phyloP scores from a whole-genome alignment of 1,140 invertebrate genomes.

The Cepaea nemoralis region DNA sequence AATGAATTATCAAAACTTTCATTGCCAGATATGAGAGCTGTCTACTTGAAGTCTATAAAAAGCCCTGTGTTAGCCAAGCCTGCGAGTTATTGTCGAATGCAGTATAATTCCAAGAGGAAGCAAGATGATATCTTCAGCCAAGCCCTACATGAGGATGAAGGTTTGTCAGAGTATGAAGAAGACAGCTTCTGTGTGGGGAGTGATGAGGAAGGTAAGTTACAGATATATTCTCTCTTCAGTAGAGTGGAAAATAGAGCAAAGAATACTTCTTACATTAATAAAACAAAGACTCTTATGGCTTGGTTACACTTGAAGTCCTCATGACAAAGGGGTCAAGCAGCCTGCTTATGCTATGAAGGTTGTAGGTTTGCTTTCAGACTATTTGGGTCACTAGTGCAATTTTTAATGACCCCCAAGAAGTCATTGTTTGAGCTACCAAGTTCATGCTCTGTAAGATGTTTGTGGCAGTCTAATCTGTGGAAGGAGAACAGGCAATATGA shows the following conservation, averaged over 20 bases:
- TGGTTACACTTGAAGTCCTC: not conserved
- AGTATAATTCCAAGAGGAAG: conserved; percentile 40
- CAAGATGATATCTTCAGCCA: conserved; percentile 59
- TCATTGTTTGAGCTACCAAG: too few species aligned
- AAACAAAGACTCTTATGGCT: too few species aligned
- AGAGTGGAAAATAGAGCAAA: too few species aligned
- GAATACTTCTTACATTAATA: too few species aligned
- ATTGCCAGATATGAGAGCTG: conserved; percentile 55
- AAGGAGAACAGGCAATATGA: too few species aligned
- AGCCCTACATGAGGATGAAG: conserved; percentile 44
- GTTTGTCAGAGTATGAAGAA: conserved; percentile 59
- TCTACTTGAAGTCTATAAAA: conserved; percentile 60
- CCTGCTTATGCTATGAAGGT: too few species aligned
- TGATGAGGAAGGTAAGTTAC: conserved; percentile 35
- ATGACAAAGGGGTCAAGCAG: too few species aligned
- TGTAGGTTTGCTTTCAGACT: too few species aligned
- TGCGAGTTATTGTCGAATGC: conserved; percentile 46
- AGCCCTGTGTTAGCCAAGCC: conserved; percentile 42
- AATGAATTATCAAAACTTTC: not conserved
- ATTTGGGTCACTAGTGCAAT: too few species aligned
- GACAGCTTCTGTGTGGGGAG: conserved; percentile 68
- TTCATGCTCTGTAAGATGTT: too few species aligned
- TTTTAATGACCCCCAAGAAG: too few species aligned
- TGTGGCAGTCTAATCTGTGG: too few species aligned
- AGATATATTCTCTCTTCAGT: not conserved